A percentile compares a stretch with the other conserved stretches of the same genome.
These are phyloP conservation scores for Drosophila recens DNA, from an alignment of 2,888 invertebrate species.

Conservation along the genomic window DNA sequence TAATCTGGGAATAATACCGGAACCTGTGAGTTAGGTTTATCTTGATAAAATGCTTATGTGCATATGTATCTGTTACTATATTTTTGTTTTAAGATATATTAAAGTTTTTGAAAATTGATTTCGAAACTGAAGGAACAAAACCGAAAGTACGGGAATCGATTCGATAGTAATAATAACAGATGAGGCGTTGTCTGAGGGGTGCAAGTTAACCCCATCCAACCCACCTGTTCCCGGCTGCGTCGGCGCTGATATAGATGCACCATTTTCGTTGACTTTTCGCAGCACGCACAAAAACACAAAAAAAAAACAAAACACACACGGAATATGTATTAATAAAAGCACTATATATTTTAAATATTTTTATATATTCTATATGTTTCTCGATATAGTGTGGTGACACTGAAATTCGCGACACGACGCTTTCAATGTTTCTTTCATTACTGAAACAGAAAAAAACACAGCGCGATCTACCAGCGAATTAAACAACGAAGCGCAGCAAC, in stretches of 20 bases:
- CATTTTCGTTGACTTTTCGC: conserved; percentile 44
- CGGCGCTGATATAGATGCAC: conserved; percentile 71
- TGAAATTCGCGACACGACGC: conserved; percentile 60
- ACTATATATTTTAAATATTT: not conserved
- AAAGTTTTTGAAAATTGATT: too few species aligned
- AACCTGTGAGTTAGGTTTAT: too few species aligned
- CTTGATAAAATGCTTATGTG: too few species aligned
- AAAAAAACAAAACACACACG: conserved; percentile 16
- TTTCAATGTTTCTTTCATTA: conserved; percentile 62
- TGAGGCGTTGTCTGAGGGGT: not conserved
- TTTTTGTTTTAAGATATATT: too few species aligned
- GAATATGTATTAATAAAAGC: not conserved
- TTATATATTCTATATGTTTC: conserved; percentile 10
- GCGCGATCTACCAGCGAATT: conserved; percentile 52
- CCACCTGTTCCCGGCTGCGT: conserved; percentile 70
- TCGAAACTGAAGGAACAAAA: too few species aligned
- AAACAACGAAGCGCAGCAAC: conserved; percentile 27
- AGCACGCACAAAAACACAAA: conserved; percentile 11
- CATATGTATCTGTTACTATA: too few species aligned
- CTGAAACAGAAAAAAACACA: conserved; percentile 57
- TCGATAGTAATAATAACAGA: not conserved
- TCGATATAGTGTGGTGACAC: conserved; percentile 11
- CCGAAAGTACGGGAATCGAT: too few species aligned
- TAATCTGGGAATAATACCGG: too few species aligned
- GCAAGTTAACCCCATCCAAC: conserved; percentile 53